A percentile compares a stretch with the other conserved stretches of the same genome.
These are phyloP conservation scores for Paralichthys olivaceus DNA, from an alignment of 2,113 vertebrate species.

Conservation along the genomic window DNA sequence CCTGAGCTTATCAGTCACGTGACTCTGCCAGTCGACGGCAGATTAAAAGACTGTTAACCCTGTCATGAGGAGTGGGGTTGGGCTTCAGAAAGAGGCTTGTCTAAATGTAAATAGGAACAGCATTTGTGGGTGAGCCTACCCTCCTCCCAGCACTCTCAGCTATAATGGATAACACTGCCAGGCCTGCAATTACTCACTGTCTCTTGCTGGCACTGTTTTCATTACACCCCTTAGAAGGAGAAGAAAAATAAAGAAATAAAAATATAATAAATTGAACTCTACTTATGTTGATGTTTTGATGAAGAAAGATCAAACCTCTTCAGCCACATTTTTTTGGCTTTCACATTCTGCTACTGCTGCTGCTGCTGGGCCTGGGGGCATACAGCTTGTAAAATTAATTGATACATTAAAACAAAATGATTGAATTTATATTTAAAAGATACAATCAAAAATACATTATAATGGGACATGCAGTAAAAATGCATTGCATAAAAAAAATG, in stretches of 20 bases:
- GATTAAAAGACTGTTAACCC: slow-evolving; percentile 79
- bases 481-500: neutral
- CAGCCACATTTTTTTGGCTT: neutral
- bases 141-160: slow-evolving; percentile 57
- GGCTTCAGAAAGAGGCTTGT: slow-evolving; percentile 68
- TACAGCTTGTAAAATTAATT: neutral
- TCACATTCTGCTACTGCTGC: slow-evolving; percentile 6
- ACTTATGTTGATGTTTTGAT: slow-evolving; percentile 54
- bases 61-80: slow-evolving; percentile 49
- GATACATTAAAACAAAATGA: slow-evolving; percentile 13
- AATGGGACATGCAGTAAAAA: neutral
- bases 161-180: slow-evolving; percentile 80
- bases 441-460: neutral
- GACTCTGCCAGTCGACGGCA: slow-evolving; percentile 47
- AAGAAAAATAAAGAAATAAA: slow-evolving; percentile 30
- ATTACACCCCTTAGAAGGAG: slow-evolving; percentile 71
- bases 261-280: slow-evolving; percentile 45
- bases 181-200: slow-evolving; percentile 83
- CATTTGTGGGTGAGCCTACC: slow-evolving; percentile 59
- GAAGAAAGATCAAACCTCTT: slow-evolving; percentile 38
- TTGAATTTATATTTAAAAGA: neutral
- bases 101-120: slow-evolving; percentile 83
- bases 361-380: neutral
- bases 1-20: slow-evolving; percentile 43
- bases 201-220: slow-evolving; percentile 72